These are phyloP conservation scores for Hycleus phaleratus DNA, from an alignment of 1,140 invertebrate species.

Conservation along the genomic window DNA sequence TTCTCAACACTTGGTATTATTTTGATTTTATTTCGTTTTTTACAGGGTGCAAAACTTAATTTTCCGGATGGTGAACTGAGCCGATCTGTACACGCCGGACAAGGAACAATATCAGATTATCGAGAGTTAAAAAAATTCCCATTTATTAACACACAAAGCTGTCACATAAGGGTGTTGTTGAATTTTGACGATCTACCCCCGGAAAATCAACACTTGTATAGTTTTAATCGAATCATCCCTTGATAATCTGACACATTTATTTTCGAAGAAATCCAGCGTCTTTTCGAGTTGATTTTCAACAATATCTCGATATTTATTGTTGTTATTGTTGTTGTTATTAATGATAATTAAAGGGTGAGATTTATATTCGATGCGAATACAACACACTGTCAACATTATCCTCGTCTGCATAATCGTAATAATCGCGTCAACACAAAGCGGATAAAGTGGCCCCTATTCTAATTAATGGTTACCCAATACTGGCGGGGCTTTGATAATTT, in stretches of 20 bases:
- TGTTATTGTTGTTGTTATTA: slow-evolving; percentile 3
- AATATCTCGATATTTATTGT: too few relatives aligned
- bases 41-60: slow-evolving; percentile 33
- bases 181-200: neutral
- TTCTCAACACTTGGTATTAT: too few relatives aligned
- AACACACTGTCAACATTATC: slow-evolving; percentile 15
- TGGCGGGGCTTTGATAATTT: slow-evolving; percentile 16
- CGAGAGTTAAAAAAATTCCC: slow-evolving; percentile 25
- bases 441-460: slow-evolving; percentile 17
- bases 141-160: slow-evolving; percentile 19
- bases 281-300: too few relatives aligned
- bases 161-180: slow-evolving; percentile 10
- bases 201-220: slow-evolving; percentile 29
- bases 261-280: too few relatives aligned
- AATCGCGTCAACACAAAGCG: slow-evolving; percentile 16
- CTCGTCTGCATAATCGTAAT: slow-evolving; percentile 5
- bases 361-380: slow-evolving; percentile 11
- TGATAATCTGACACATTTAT: too few relatives aligned
- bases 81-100: slow-evolving; percentile 24
- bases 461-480: slow-evolving; percentile 21
- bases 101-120: slow-evolving; percentile 39
- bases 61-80: slow-evolving; percentile 40
- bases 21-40: too few relatives aligned
- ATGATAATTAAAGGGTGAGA: slow-evolving; percentile 2
- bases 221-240: slow-evolving; percentile 20